Base-by-base conservation (phyloP, 2,888 invertebrate genomes). In the Epicampocera succincta region DNA sequence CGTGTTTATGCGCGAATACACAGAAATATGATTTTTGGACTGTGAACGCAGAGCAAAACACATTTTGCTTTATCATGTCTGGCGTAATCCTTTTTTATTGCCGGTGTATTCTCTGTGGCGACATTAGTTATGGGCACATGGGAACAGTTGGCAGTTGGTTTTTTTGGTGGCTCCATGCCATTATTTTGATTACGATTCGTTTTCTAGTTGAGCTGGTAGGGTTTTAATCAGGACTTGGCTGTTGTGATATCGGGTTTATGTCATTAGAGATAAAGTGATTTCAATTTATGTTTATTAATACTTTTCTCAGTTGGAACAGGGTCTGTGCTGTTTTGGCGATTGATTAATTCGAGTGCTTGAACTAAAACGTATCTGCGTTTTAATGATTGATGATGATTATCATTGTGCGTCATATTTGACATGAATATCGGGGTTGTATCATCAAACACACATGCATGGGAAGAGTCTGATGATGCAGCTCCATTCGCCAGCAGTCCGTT, bases 231-330 rank as follows among this genome's bases (percentile, higher is more conserved):
- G 17, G 46, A 60, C 42, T 33, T 60, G 38, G 13, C 56, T 66
- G 15, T 56, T 63, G 33, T 46, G 40, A 25, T 71, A 75, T 50
- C 75, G 42, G 52, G 15, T 65, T 75, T 58, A 44, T 80, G 75
- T 72, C 75, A 75, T 76, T 71, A 71, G 66, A 75, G 71, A 80
- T 80, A 72, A 71, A 80, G 75, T 75, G 71, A 80, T 80, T 80
- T 75, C 60, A 69, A 80, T 71, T 71, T 65, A 75, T 80, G 58
- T 80, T 72, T 71, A 75, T 75, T 80, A 72, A 75, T 54, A 76
- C 33, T 25, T 25, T 25, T 25, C 5, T 29, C n/a, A n/a, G n/a
- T n/a, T n/a, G n/a, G n/a, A n/a, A n/a, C n/a, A n/a, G n/a, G n/a
- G n/a, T 44, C 38, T 38, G 12, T n/a, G 44, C 60, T 72, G 44